These are phyloP conservation scores for Bovichtus diacanthus DNA, from an alignment of 2,797 vertebrate genomes.

Conservation along the genomic window DNA sequence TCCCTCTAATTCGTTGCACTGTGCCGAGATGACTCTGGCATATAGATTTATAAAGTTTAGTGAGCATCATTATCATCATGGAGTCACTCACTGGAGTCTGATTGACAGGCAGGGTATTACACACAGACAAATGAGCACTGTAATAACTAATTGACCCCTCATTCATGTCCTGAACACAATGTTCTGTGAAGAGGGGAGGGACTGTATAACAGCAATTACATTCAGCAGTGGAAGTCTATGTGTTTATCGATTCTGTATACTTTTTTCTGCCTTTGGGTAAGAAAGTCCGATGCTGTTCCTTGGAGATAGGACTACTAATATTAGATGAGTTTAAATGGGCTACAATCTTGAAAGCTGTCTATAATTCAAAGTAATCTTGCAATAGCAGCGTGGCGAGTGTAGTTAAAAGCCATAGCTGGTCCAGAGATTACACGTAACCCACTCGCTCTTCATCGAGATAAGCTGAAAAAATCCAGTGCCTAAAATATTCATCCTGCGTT, in stretches of 20 bases:
- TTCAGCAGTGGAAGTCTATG: conserved; percentile 52
- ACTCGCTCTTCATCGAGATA: conserved; percentile 56
- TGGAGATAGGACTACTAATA: conserved; percentile 56
- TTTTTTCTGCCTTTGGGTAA: conserved; percentile 43
- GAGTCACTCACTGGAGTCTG: conserved; percentile 54
- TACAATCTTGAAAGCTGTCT: conserved; percentile 54
- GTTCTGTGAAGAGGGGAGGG: conserved; percentile 54
- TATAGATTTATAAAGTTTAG: conserved; percentile 42
- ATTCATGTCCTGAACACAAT: conserved; percentile 73
- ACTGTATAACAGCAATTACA: conserved; percentile 56
- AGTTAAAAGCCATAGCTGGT: conserved; percentile 67
- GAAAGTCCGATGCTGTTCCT: conserved; percentile 57
- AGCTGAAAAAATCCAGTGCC: conserved; percentile 46
- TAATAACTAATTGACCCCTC: conserved; percentile 74
- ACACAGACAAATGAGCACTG: conserved; percentile 68
- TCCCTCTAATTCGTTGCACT: conserved; percentile 16
- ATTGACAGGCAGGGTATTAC: conserved; percentile 67
- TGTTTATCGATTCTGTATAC: conserved; percentile 60
- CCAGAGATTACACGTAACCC: conserved; percentile 67
- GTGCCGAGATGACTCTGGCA: not conserved
- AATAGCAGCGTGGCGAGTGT: conserved; percentile 47
- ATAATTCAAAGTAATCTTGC: conserved; percentile 71
- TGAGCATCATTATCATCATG: conserved; percentile 46
- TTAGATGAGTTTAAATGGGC: conserved; percentile 59
- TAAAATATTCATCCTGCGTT: conserved; percentile 51